Evolutionary conservation across 2,797 vertebrate genomes (phyloP), one percentile per base, ranked within the genome.

Genomic region (Eupleurogrammus muticus): DNA sequence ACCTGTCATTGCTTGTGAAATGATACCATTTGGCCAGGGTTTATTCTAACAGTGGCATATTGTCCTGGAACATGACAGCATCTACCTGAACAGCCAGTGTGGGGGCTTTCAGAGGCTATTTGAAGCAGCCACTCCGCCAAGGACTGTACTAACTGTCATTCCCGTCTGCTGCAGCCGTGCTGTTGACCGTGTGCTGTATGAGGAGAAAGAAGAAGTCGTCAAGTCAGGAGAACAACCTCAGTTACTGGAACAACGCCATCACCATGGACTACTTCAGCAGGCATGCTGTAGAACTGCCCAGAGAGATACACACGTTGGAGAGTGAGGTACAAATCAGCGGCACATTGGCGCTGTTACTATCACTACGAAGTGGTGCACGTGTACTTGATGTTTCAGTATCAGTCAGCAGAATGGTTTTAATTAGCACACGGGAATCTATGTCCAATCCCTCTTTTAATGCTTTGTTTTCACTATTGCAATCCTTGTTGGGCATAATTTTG

Each of bases 261-360:
- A 99, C 98, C 81, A 99, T 99, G 97, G 98, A 99, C 93, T 99
- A 99, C 94, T 99, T 99, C 92, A 99, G 94, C 93, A 94, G 95
- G 57, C 97, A 99, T 4, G 98, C 98, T 0, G 98, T 99, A 73
- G 97, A 99, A 91, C 89, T 99, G 54, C 97, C 98, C 0, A 93
- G 97, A 85, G 97, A 99, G 92, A 99, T 99, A 84, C 96, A 97
- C 89, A 96, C 97, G 53, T 93, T 99, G 81, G 97, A 97, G 90
- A 97, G 96, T 38, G 98, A 99, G 97, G 98, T 99, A 95, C 55
- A 66, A 66, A 60, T 67, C 2, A 55, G 70, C 24, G 47, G 62
- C 70, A 50, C 67, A 17, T 38, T 34, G 40, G 35, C 70, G 77
- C 47, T 46, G 19, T 74, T 65, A 64, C 50, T 19, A 60, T 4